Base-by-base conservation (phyloP, 2,113 vertebrate genomes). In the Alethe diademata region DNA sequence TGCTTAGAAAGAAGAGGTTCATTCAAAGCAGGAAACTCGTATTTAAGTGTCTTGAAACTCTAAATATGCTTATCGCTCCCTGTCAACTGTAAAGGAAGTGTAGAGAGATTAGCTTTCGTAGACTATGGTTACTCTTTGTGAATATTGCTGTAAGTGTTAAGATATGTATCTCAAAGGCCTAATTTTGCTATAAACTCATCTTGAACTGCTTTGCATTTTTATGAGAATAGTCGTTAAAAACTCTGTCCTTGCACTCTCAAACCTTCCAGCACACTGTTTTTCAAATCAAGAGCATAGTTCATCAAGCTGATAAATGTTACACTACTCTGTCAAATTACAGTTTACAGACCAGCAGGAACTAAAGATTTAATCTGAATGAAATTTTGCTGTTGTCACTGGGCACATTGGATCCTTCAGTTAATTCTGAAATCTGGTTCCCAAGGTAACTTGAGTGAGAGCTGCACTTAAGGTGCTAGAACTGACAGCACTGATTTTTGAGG, bases 51-150 rank as follows among this genome's bases (percentile, higher is more conserved):
- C 60, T 73, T 76, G 60, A 80, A 93, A 92, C 58, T 92, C 74
- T 72, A 88, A 96, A 94, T 94, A 66, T 80, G 82, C 85, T 93
- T 95, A 94, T 96, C 88, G 48, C 93, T 80, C 51, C 29, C 35
- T 80, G 85, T 94, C 79, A 65, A 51, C 71, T 83, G 33, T 92
- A 90, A 76, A 94, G 95, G 94, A 96, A 95, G 67, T 51, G 67
- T 64, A 62, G 79, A 65, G 88, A 96, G 92, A 93, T 94, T 66
- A 92, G 86, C 60, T 61, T 95, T 97, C 56, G 38, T 88, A 76
- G 75, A 88, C 78, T 88, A 38, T 50, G 65, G 86, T 95, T 93
- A 71, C 35, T 86, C 51, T 86, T 76, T 62, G 78, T 86, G 88
- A 78, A 36, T 95, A 73, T 80, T 80, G 47, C 90, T 92, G 7